Evolutionary conservation across 2,888 invertebrate genomes (phyloP).

Genomic region (Petrolisthes cinctipes): DNA sequence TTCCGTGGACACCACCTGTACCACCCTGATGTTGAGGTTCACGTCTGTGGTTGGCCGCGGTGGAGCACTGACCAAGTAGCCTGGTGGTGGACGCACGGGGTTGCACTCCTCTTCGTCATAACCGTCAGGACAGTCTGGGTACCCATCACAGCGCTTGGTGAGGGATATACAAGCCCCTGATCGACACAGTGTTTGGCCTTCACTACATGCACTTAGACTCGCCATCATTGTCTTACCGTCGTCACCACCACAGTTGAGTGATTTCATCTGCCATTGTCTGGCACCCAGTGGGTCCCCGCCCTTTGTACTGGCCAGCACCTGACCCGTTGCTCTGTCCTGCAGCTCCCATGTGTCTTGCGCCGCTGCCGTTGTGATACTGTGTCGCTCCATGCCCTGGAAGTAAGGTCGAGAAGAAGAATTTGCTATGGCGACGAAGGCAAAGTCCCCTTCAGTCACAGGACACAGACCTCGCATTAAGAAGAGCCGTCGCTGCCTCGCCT

Average conservation of each 20-base stretch:
- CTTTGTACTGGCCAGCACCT: slow-evolving; percentile 36
- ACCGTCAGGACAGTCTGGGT: slow-evolving; percentile 47
- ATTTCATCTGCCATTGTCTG: slow-evolving; percentile 22
- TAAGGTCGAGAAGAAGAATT: slow-evolving; percentile 19
- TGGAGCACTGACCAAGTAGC: slow-evolving; percentile 33
- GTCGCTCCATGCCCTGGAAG: slow-evolving; percentile 45
- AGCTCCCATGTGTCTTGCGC: slow-evolving; percentile 36
- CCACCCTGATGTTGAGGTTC: slow-evolving; percentile 21
- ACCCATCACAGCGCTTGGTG: slow-evolving; percentile 43
- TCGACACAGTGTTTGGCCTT: slow-evolving; percentile 21
- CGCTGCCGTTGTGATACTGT: slow-evolving; percentile 10
- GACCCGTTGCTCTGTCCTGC: slow-evolving; percentile 2
- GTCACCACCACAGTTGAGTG: slow-evolving; percentile 8
- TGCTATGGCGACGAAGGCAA: slow-evolving; percentile 36
- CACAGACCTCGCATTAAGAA: slow-evolving; percentile 45
- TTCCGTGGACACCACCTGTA: slow-evolving; percentile 40
- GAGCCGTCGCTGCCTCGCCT: neutral
- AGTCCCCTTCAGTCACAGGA: slow-evolving; percentile 25
- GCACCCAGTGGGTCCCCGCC: slow-evolving; percentile 28
- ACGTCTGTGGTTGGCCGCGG: slow-evolving; percentile 32
- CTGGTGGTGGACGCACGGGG: slow-evolving; percentile 38
- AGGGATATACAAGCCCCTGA: slow-evolving; percentile 34
- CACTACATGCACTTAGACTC: slow-evolving; percentile 30
- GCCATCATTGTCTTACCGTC: neutral
- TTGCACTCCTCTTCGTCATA: slow-evolving; percentile 45